A percentile compares a stretch with the other conserved stretches of the same genome.
Conservation (phyloP, 2,113 vertebrate genomes). For the Girardinichthys multiradiatus region DNA sequence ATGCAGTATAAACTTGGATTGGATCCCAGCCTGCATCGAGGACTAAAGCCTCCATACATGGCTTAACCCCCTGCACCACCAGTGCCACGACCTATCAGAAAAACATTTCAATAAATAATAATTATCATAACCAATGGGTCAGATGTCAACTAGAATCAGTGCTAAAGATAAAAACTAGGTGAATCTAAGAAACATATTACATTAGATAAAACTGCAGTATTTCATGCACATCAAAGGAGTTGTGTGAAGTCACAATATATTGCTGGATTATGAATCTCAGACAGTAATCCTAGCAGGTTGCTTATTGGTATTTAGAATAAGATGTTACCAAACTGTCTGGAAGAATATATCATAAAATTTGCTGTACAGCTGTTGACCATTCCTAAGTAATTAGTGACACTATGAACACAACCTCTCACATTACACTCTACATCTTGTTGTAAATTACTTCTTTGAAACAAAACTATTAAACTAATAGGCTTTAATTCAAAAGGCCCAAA, state of each 20-base stretch:
- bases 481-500: slow-evolving; percentile 17
- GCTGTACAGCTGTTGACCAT: background rate
- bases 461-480: slow-evolving; percentile 30
- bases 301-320: background rate
- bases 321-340: background rate
- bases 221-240: background rate
- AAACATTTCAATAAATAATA: background rate
- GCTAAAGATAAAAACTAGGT: too few species aligned
- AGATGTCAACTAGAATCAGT: background rate
- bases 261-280: background rate
- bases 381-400: background rate
- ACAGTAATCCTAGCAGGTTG: background rate
- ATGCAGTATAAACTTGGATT: too few species aligned
- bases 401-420: background rate
- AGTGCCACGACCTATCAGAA: too few species aligned
- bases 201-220: background rate
- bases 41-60: too few species aligned
- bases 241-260: background rate
- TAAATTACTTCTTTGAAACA: slow-evolving; percentile 1
- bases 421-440: background rate
- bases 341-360: background rate
- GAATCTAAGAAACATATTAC: too few species aligned
- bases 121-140: background rate
- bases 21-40: too few species aligned
- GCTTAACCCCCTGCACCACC: too few species aligned